Evolutionary conservation across 1,140 invertebrate genomes (phyloP).

Genomic region (Achatina immaculata): DNA sequence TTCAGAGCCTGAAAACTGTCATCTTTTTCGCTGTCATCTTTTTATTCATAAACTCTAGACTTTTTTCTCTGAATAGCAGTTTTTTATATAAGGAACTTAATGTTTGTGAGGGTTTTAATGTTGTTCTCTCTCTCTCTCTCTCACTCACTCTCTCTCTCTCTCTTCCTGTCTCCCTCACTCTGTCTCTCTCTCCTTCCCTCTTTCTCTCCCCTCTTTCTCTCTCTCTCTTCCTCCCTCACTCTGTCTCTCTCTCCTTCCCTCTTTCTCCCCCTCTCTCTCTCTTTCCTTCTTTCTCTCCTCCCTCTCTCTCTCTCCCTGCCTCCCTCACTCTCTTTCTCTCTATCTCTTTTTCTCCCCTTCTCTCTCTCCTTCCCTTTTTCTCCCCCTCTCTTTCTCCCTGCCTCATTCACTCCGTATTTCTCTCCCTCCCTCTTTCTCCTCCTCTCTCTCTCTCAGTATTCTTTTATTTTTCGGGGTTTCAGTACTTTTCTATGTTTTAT

Average conservation of each 20-base stretch:
- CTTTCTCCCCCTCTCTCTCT: background rate
- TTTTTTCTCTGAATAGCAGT: too few relatives aligned
- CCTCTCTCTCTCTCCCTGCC: background rate
- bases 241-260: background rate
- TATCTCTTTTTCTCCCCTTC: background rate
- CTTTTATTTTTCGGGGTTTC: background rate
- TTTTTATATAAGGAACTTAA: too few relatives aligned
- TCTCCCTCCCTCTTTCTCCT: background rate
- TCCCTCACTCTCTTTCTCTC: too few relatives aligned
- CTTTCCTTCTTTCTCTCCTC: background rate
- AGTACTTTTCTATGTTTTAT: too few relatives aligned
- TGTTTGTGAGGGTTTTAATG: too few relatives aligned
- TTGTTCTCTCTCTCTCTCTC: constrained; percentile 7
- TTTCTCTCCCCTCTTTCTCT: background rate
- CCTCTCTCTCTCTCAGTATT: background rate
- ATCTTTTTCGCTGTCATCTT: too few relatives aligned
- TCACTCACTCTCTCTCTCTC: background rate
- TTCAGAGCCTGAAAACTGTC: too few relatives aligned
- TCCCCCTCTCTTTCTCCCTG: background rate
- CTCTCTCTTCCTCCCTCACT: background rate
- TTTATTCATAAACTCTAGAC: too few relatives aligned
- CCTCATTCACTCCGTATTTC: background rate
- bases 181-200: constrained; percentile 10
- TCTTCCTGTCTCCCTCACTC: background rate
- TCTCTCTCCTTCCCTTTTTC: background rate